phyloP scores from a whole-genome alignment of 1,140 invertebrate genomes.

The fruit fly (Drosophila melanogaster) region Release_6_plus_ISO1_MT NT_037436.4:1227501-1228000 shows the following conservation, averaged over 20 bases:
- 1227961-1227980: conserved; percentile 78
- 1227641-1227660: conserved; percentile 33
- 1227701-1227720: conserved; percentile 26
- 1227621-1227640: conserved; percentile 26
- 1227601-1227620: conserved; percentile 17
- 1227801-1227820: conserved; percentile 50
- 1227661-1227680: conserved; percentile 6
- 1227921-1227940: conserved; percentile 69
- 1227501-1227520: conserved; percentile 37
- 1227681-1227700: background rate
- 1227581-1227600: conserved; percentile 23
- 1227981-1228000: conserved; percentile 82
- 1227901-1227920: conserved; percentile 76
- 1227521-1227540: background rate
- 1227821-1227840: conserved; percentile 61
- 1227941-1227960: conserved; percentile 60
- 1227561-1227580: conserved; percentile 15
- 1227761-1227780: conserved; percentile 47
- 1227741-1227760: conserved; percentile 38
- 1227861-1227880: conserved; percentile 71
- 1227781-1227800: conserved; percentile 45
- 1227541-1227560: conserved; percentile 26
- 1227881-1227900: conserved; percentile 57
- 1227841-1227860: conserved; percentile 80
- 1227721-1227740: background rate